Evolutionary conservation across 2,113 vertebrate species (phyloP).

Genomic region (Pleuronectes platessa): DNA sequence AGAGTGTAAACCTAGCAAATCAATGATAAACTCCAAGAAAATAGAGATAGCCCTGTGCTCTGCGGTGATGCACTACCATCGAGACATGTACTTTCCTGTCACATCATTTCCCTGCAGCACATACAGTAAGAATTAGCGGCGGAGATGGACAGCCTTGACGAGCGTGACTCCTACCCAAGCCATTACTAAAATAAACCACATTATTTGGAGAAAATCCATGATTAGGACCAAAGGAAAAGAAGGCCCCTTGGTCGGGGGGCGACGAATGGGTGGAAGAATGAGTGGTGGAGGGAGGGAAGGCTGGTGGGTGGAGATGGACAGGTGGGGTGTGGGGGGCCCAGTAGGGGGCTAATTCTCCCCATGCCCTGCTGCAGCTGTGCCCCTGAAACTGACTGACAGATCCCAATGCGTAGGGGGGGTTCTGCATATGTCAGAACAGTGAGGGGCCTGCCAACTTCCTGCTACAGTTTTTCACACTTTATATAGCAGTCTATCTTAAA

Average conservation of each 20-base stretch:
- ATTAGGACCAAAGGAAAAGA: constrained; percentile 87
- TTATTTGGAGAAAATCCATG: constrained; percentile 92
- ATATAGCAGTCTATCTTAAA: constrained; percentile 45
- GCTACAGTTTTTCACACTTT: constrained; percentile 64
- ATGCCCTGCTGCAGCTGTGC: constrained; percentile 94
- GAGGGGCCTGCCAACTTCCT: constrained; percentile 70
- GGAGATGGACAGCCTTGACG: constrained; percentile 38
- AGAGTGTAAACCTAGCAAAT: constrained; percentile 2
- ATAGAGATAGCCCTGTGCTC: neutral
- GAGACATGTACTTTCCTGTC: constrained; percentile 23
- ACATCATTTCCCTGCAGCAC: constrained; percentile 19
- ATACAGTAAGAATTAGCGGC: constrained; percentile 30
- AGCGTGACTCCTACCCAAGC: constrained; percentile 82
- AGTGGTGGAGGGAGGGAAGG: constrained; percentile 81
- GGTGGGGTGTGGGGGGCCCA: constrained; percentile 89
- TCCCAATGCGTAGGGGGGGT: constrained; percentile 62
- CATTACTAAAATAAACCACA: constrained; percentile 87
- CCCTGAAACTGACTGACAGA: constrained; percentile 93
- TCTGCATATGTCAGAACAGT: constrained; percentile 78
- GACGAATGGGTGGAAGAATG: constrained; percentile 73
- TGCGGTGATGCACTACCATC: neutral
- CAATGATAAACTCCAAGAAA: constrained; percentile 11
- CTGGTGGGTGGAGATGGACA: constrained; percentile 88
- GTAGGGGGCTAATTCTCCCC: constrained; percentile 96
- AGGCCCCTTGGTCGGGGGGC: constrained; percentile 61